Evolutionary conservation across 2,888 invertebrate species (phyloP).

Genomic region (Caenorhabditis doughertyi): DNA sequence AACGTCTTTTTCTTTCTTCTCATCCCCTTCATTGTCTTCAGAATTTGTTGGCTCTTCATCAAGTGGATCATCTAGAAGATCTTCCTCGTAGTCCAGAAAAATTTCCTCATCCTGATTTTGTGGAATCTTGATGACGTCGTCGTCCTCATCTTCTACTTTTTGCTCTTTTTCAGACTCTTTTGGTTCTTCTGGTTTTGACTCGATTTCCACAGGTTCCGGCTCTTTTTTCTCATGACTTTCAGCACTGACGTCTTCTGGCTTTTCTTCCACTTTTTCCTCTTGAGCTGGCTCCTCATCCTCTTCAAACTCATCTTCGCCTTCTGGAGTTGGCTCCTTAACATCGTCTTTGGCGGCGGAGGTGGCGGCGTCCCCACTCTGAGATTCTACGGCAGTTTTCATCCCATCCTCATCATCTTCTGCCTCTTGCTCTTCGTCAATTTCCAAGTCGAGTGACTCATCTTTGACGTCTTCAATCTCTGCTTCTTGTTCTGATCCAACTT

Average conservation of each 20-base stretch:
- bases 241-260: constrained; percentile 7
- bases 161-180: constrained; percentile 3
- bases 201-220: constrained; percentile 7
- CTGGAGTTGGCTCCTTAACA: background rate
- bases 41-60: constrained; percentile 45
- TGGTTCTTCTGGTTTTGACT: background rate
- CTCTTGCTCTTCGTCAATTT: too few species aligned
- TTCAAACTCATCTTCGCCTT: background rate
- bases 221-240: too few species aligned
- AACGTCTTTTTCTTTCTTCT: background rate
- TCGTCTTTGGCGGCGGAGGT: too few species aligned
- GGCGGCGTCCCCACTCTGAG: too few species aligned
- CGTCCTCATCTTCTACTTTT: constrained; percentile 65
- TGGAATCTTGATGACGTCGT: constrained; percentile 54
- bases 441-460: too few species aligned
- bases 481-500: too few species aligned
- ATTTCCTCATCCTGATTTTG: constrained; percentile 1
- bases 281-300: constrained; percentile 3
- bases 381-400: too few species aligned
- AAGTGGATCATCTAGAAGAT: constrained; percentile 67
- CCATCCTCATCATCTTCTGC: too few species aligned
- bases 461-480: too few species aligned
- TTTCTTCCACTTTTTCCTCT: constrained; percentile 30
- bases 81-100: constrained; percentile 54
- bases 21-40: too few species aligned